These are phyloP conservation scores for Chionis minor DNA, from an alignment of 2,113 vertebrate species.

Conservation along the genomic window DNA sequence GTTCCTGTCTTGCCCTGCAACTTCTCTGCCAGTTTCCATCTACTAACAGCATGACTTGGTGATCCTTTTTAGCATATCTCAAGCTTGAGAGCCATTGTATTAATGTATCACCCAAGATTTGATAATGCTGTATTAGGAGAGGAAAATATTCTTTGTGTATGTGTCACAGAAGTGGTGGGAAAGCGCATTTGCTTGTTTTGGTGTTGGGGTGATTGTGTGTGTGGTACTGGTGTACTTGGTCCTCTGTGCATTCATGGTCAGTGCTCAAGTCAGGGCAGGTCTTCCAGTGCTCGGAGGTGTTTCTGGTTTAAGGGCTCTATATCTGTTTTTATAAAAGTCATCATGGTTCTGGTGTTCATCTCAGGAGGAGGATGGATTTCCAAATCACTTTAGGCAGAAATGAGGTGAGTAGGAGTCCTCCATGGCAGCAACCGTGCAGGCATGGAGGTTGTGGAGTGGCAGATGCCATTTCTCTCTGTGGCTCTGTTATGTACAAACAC, in stretches of 20 bases:
- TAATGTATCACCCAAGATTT: background rate
- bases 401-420: background rate
- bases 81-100: background rate
- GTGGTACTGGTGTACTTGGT: background rate
- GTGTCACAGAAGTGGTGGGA: background rate
- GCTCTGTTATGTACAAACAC: background rate
- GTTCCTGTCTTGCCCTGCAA: background rate
- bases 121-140: background rate
- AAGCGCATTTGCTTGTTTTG: background rate
- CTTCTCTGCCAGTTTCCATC: background rate
- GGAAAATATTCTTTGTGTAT: background rate
- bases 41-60: background rate
- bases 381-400: background rate
- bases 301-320: background rate
- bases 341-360: background rate
- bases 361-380: background rate
- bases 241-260: background rate
- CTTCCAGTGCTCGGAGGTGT: background rate
- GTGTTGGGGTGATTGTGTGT: background rate
- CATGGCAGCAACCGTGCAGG: rapidly evolving
- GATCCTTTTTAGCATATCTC: background rate
- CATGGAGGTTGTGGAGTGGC: background rate
- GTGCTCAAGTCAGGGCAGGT: background rate
- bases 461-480: background rate
- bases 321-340: background rate